Evolutionary conservation across 1,140 invertebrate species (phyloP), one percentile per base, ranked within the genome.

Genomic region (Zophobas morio): DNA sequence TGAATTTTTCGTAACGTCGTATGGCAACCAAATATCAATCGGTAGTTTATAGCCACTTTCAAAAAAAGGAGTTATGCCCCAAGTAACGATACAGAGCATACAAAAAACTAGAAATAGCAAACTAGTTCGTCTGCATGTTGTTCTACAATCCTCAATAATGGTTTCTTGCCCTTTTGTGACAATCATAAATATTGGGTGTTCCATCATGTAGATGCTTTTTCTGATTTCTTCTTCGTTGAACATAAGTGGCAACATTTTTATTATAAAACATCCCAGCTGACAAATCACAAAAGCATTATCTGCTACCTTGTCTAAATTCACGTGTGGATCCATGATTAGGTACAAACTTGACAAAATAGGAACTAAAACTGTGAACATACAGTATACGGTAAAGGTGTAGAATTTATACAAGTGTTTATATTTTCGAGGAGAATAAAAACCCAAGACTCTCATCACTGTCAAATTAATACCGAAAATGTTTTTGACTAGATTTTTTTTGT

Each of bases 11-110:
- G 5, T 51, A n/a, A 2, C 3, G 1, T 74, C 49, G 20, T 32
- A 71, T 49, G 70, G 70, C 2, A 71, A 8, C 70, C 70, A 71
- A 32, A 71, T 71, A 34, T 71, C 70, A 60, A 60, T 60, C n/a
- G 53, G 53, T 56, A 46, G 42, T 33, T 70, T n/a, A 70, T 1
- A 42, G 5, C 5, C 6, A 6, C 8, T 6, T 20, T 32, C 42
- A 70, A 49, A 6, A 20, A 71, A 46, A 32, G 70, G 20, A 35
- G 46, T 49, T 2, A 71, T 34, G 20, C 42, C 49, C 46, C 70
- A 71, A 36, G 2, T 71, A 33, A 39, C 37, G 2, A 51, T 37
- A 6, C 39, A 46, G 6, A 71, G 33, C 33, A 71, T 5, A 34
- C 4, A 49, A 34, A 71, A 71, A 35, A 6, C 49, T 49, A 71